These are phyloP conservation scores for Volucella bombylans DNA, from an alignment of 2,888 invertebrate species.

Conservation along the genomic window DNA sequence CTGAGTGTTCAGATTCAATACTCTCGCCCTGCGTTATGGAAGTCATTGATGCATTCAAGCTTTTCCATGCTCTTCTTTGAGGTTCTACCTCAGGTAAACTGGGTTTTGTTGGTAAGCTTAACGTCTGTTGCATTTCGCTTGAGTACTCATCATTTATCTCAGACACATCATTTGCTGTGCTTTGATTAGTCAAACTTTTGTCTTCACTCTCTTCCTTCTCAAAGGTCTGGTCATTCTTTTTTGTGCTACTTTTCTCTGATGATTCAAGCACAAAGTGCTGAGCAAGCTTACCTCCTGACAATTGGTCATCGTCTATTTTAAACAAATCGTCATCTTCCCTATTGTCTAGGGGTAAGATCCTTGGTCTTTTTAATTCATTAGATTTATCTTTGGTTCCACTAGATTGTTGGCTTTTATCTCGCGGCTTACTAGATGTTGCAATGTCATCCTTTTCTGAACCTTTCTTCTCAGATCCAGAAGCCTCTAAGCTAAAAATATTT, in stretches of 20 bases:
- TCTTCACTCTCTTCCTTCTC: constrained; percentile 75
- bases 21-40: constrained; percentile 48
- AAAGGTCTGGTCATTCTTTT: constrained; percentile 61
- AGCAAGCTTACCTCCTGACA: constrained; percentile 80
- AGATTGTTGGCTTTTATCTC: neutral
- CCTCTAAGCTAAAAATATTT: constrained; percentile 37
- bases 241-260: constrained; percentile 51
- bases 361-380: constrained; percentile 47
- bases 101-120: constrained; percentile 54
- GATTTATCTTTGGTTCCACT: constrained; percentile 14
- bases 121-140: constrained; percentile 52
- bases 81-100: constrained; percentile 65
- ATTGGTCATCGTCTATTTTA: constrained; percentile 80
- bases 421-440: neutral
- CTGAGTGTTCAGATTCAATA: constrained; percentile 74
- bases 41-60: constrained; percentile 45
- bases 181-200: constrained; percentile 79
- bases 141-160: constrained; percentile 79
- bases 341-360: constrained; percentile 68
- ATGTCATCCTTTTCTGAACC: constrained; percentile 3
- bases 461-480: constrained; percentile 55
- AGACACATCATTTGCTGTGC: constrained; percentile 81
- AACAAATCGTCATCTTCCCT: constrained; percentile 77
- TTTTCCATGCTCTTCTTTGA: constrained; percentile 55
- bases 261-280: constrained; percentile 79